phyloP scores from a whole-genome alignment of 2,797 vertebrate species.

The Xiphorhynchus erythropygius region DNA sequence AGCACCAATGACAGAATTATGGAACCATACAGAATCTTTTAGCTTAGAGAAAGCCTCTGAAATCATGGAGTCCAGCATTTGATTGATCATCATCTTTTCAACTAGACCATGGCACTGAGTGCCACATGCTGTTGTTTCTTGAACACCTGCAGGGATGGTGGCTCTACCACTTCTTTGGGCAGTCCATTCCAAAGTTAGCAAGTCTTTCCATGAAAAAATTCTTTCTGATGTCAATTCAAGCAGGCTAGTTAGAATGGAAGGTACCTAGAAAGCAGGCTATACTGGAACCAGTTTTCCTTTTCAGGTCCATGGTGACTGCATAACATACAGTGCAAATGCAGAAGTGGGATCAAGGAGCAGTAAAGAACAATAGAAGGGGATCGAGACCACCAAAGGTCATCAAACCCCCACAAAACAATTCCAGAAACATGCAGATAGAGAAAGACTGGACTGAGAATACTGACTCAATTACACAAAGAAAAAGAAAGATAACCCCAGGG shows the following conservation, averaged over 20 bases:
- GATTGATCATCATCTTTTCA: background rate
- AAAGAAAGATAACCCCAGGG: accelerated
- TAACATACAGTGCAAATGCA: accelerated
- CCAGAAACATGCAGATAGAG: background rate
- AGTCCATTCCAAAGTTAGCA: background rate
- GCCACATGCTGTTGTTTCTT: background rate
- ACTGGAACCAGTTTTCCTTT: background rate
- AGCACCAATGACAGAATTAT: background rate
- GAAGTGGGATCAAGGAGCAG: background rate
- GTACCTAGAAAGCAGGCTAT: background rate
- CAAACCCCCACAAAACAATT: background rate
- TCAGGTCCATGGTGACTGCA: background rate
- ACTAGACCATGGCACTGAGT: background rate
- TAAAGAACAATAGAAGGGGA: background rate
- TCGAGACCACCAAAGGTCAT: background rate
- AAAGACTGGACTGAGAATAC: background rate
- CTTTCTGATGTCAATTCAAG: background rate
- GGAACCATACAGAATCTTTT: background rate
- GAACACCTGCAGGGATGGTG: background rate
- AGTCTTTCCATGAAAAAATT: background rate
- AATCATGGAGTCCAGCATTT: background rate
- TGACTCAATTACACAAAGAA: background rate
- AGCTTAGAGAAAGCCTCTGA: background rate
- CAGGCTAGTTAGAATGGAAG: background rate
- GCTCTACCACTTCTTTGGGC: background rate